phyloP scores from a whole-genome alignment of 2,113 vertebrate species.

The Steatornis caripensis region DNA sequence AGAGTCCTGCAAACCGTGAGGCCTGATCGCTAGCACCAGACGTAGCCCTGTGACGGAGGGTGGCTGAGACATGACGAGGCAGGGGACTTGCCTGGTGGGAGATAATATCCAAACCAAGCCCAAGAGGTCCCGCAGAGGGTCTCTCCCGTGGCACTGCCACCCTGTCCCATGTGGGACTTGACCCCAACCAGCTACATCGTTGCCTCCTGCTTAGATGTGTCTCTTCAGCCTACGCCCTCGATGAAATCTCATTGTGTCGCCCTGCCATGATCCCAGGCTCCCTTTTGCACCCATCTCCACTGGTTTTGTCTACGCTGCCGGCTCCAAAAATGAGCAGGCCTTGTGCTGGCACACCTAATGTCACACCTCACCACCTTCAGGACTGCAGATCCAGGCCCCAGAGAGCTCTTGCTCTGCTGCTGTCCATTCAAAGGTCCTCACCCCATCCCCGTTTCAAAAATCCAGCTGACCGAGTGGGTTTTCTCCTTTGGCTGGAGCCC shows the following conservation, averaged over 20 bases:
- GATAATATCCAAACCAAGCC: background rate
- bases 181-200: background rate
- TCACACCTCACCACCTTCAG: background rate
- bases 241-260: rapidly evolving
- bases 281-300: background rate
- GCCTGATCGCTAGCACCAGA: background rate
- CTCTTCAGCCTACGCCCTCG: background rate
- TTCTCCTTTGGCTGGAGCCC: background rate
- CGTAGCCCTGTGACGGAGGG: background rate
- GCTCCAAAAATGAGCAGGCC: background rate
- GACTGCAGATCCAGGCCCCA: background rate
- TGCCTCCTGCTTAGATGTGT: background rate
- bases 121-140: background rate
- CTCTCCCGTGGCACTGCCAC: background rate
- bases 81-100: background rate
- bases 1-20: background rate
- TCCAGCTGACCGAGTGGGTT: constrained; percentile 1
- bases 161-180: background rate
- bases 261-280: background rate
- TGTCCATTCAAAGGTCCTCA: background rate
- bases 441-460: background rate
- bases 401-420: background rate
- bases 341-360: background rate
- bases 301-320: background rate
- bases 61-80: rapidly evolving